Base-by-base conservation (phyloP, 2,888 invertebrate genomes). In the Selenia dentaria region DNA sequence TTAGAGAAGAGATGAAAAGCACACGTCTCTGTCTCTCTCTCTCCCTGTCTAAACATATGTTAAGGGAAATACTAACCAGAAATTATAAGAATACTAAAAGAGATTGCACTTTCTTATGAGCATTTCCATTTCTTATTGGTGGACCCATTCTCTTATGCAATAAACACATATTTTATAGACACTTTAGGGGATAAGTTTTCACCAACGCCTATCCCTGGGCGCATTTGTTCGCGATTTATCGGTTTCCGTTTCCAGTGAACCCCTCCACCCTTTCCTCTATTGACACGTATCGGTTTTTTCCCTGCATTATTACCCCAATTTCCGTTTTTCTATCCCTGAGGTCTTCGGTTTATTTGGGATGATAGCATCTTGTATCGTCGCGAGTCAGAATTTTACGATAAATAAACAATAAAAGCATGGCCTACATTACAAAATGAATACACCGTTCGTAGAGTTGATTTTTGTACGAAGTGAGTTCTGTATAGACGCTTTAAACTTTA, bases 151-250 rank as follows among this genome's bases (percentile, higher is more conserved):
- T 40, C 40, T 22, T 36, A 32, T 37, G 41, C 47, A 41, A 47
- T 47, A 47, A 47, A 47, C 41, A 48, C 33, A 48, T 38, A 48
- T 38, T 47, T 48, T 48, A 48, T 48, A 42, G 47, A 45, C 34
- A 45, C 45, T 45, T 45, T 34, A 14, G 43, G 22, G 45, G 45
- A 38, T 51, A 45, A 51, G 46, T 46, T 54, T 45, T 49, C 43
- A 51, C 37, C 45, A 45, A 42, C 41, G 45, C 36, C 50, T 51
- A 39, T 45, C 36, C 49, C 40, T 11, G 13, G 32, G 36, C 49
- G 41, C 53, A 54, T 51, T 57, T 54, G 51, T 51, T 42, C 44
- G 49, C 51, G 50, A 57, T 57, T 54, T 51, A 57, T 57, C 39
- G 47, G 49, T 44, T 50, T 51, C 51, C 49, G 49, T 50, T 47